Percentiles rank a stretch among this genome's conserved stretches.
phyloP scores from a whole-genome alignment of 1,140 invertebrate genomes.

The Orius insidiosus region DNA sequence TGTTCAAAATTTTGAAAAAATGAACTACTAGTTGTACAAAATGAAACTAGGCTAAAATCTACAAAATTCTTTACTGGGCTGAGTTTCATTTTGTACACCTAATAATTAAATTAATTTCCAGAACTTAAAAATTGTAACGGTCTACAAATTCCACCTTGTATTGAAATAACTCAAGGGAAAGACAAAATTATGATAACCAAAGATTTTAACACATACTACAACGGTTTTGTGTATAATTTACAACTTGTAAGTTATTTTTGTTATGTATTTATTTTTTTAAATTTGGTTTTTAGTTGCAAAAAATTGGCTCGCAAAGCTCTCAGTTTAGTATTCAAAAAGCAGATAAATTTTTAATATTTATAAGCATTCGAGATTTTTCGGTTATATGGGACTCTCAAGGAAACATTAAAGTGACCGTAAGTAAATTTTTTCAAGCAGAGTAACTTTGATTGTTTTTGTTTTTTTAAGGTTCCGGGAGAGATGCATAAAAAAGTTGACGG shows the following conservation, averaged over 20 bases:
- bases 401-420: slow-evolving; percentile 51
- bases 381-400: slow-evolving; percentile 46
- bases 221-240: not conserved
- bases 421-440: too few relatives aligned
- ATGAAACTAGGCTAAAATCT: too few relatives aligned
- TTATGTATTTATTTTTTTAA: not conserved
- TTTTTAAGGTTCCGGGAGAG: slow-evolving; percentile 29
- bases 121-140: slow-evolving; percentile 43
- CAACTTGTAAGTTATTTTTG: not conserved
- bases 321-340: slow-evolving; percentile 46
- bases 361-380: slow-evolving; percentile 50
- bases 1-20: too few relatives aligned
- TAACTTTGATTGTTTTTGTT: not conserved
- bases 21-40: too few relatives aligned
- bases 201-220: slow-evolving; percentile 27
- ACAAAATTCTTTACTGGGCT: too few relatives aligned
- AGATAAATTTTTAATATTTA: slow-evolving; percentile 40
- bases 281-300: slow-evolving; percentile 27
- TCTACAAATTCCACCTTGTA: slow-evolving; percentile 29
- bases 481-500: slow-evolving; percentile 46
- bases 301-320: slow-evolving; percentile 40
- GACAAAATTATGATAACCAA: slow-evolving; percentile 39
- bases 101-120: too few relatives aligned
- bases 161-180: slow-evolving; percentile 37
- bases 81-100: too few relatives aligned